Percentiles rank a stretch among this genome's conserved stretches.
Conservation (phyloP, 2,888 invertebrate genomes). For the Alviniconcha strummeri region DNA sequence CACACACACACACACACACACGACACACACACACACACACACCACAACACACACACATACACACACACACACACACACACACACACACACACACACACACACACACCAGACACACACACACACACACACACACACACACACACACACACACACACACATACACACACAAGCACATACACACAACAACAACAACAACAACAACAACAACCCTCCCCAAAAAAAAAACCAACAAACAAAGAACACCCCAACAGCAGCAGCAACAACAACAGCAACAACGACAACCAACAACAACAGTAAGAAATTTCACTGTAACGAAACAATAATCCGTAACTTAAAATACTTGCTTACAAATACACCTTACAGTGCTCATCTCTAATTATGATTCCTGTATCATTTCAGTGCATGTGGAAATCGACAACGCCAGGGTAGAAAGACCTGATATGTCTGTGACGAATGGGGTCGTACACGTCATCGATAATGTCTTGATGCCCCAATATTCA, state of each 20-base stretch:
- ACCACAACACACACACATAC: not conserved
- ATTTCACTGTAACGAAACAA: too few relatives aligned
- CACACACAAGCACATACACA: not conserved
- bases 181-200: too few relatives aligned
- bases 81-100: not conserved
- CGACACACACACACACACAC: not conserved
- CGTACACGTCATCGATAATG: constrained; percentile 17
- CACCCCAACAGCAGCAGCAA: not conserved
- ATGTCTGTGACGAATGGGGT: constrained; percentile 22
- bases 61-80: not conserved
- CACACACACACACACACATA: not conserved
- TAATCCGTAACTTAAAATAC: too few relatives aligned
- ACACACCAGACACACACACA: not conserved
- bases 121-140: constrained; percentile 5
- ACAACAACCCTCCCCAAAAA: too few relatives aligned
- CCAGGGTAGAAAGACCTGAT: not conserved
- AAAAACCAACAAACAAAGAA: too few relatives aligned
- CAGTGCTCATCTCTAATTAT: too few relatives aligned
- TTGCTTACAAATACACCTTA: too few relatives aligned
- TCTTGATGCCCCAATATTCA: not conserved
- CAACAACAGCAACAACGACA: not conserved
- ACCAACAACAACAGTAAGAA: not conserved
- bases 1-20: not conserved
- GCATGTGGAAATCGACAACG: not conserved
- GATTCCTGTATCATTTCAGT: too few relatives aligned